These are phyloP conservation scores for Trileptium ribeirensis DNA, from an alignment of 2,888 invertebrate genomes.

Conservation along the genomic window DNA sequence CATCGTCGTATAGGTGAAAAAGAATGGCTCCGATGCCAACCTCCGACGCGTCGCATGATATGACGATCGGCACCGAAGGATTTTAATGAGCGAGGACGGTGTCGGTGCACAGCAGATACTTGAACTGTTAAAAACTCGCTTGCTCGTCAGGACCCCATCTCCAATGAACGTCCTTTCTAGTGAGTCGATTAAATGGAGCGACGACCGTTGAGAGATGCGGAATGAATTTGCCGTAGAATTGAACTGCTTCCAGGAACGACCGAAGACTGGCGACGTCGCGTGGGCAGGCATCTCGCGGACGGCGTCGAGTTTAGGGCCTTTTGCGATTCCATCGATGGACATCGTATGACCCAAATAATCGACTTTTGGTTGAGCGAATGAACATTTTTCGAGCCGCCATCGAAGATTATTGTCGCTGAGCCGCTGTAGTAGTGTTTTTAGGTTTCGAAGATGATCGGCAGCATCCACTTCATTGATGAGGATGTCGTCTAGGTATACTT, in stretches of 20 bases:
- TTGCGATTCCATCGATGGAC: slow-evolving; percentile 35
- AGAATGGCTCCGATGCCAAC: slow-evolving; percentile 36
- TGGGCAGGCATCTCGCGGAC: slow-evolving; percentile 41
- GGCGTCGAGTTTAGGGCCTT: slow-evolving; percentile 37
- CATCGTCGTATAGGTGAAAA: slow-evolving; percentile 43
- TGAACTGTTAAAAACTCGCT: slow-evolving; percentile 29
- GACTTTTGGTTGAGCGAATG: slow-evolving; percentile 35
- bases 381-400: slow-evolving; percentile 38
- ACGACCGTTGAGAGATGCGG: slow-evolving; percentile 36
- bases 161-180: slow-evolving; percentile 31
- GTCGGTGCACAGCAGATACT: slow-evolving; percentile 35
- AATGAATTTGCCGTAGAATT: slow-evolving; percentile 43
- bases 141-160: slow-evolving; percentile 17
- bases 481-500: slow-evolving; percentile 38
- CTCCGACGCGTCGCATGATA: slow-evolving; percentile 49
- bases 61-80: slow-evolving; percentile 34
- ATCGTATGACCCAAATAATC: slow-evolving; percentile 40
- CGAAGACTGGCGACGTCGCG: slow-evolving; percentile 40
- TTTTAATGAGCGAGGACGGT: too few species aligned
- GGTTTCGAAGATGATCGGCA: slow-evolving; percentile 31
- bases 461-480: slow-evolving; percentile 30
- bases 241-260: slow-evolving; percentile 42
- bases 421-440: slow-evolving; percentile 30
- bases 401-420: slow-evolving; percentile 33
- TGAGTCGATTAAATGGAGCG: slow-evolving; percentile 37